Base-by-base conservation (phyloP, 2,113 vertebrate genomes). In the Brachyistius frenatus region DNA sequence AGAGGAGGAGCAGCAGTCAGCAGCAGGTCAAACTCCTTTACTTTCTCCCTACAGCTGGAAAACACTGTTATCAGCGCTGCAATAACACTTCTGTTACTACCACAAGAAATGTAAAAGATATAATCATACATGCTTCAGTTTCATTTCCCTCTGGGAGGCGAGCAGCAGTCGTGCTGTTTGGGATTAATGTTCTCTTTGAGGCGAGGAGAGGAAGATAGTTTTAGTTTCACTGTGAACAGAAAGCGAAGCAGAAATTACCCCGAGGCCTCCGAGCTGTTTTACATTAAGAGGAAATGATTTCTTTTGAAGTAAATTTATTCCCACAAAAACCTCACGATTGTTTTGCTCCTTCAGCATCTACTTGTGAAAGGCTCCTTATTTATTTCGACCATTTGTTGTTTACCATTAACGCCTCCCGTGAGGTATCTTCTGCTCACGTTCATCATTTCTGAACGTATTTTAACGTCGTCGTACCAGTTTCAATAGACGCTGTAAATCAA, bases 1-100 rank as follows among this genome's bases (percentile, higher is more conserved):
- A 58, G 97, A 97, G 31, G 97, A 97, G 37, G 97, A 97, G 81
- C 87, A 94, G 36, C 16, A 74, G 94, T 95, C 82, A 61, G 57
- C 89, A 60, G 66, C 87, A 84, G 84, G 89, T 91, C 32, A 78
- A 9, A 16, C 5, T 3, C 61, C 6, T 15, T 55, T 35, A 44
- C 6, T 64, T 36, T 7, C 0, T 0, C 36, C 39, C 13, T 37
- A 1, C 6, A 41, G 10, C 39, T 9, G 39, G 10, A 44, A 44
- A 44, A 9, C 41, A 13, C 2, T 11, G 9, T 3, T 11, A 9
- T 44, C 41, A 11, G 41, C 2, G 13, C 41, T 3, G 41, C 13
- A 23, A 23, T 13, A 44, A 3, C 41, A 44, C 41, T 13, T 44
- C 41, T 44, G 41, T 11, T 11, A 2, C 41, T 44, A 8, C 10